Percentiles rank a stretch among this genome's conserved stretches.
These are phyloP conservation scores for Drosophila rufa DNA, from an alignment of 1,140 invertebrate species.

Conservation along the genomic window DNA sequence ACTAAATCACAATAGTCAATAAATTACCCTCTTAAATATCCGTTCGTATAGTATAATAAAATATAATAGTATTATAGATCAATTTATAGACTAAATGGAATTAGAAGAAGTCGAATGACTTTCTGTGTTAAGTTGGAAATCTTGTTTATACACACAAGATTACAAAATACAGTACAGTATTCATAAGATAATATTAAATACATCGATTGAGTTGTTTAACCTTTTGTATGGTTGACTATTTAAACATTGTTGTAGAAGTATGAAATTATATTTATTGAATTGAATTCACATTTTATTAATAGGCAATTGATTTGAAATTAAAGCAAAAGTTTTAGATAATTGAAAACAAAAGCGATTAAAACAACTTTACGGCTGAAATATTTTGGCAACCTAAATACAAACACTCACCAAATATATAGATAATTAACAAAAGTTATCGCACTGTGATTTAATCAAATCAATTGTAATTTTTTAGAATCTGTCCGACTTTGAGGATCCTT, in stretches of 20 bases:
- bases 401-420: constrained; percentile 10
- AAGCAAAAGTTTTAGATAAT: not conserved
- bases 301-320: not conserved
- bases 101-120: too few relatives aligned
- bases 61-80: too few relatives aligned
- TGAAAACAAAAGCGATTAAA: not conserved
- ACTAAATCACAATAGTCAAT: too few relatives aligned
- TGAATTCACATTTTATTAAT: not conserved
- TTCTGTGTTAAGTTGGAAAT: too few relatives aligned
- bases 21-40: too few relatives aligned
- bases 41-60: too few relatives aligned
- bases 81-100: too few relatives aligned
- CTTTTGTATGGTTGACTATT: constrained; percentile 1
- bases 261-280: not conserved
- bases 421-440: constrained; percentile 25
- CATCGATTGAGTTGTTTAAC: too few relatives aligned
- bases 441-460: constrained; percentile 56
- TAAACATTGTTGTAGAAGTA: not conserved
- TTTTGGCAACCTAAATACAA: not conserved
- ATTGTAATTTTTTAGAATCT: constrained; percentile 81
- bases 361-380: not conserved
- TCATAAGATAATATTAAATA: not conserved
- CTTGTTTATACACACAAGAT: too few relatives aligned
- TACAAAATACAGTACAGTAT: not conserved
- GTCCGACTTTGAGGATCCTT: constrained; percentile 85